Conservation (phyloP, 2,888 invertebrate genomes). For the Thelaira solivaga region DNA sequence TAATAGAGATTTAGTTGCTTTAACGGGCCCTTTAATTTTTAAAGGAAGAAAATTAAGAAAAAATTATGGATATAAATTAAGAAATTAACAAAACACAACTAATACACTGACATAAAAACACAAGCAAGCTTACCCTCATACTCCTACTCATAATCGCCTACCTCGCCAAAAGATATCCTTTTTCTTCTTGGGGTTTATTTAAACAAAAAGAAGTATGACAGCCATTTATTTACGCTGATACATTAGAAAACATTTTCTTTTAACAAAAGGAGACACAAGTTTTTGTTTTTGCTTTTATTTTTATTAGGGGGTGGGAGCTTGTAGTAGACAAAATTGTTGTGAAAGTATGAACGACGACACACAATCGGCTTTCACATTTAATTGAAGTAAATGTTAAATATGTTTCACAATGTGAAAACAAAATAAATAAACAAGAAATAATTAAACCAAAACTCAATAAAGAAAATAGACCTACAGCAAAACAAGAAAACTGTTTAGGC, state of each 20-base stretch:
- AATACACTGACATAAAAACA: conserved; percentile 29
- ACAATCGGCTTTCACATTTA: conserved; percentile 53
- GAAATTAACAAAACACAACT: background rate
- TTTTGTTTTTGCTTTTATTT: conserved; percentile 10
- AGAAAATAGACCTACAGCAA: conserved; percentile 11
- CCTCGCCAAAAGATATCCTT: conserved; percentile 11
- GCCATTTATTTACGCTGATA: conserved; percentile 33
- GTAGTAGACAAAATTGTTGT: too few relatives aligned
- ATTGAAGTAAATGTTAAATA: conserved; percentile 59
- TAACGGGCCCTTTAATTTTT: too few relatives aligned
- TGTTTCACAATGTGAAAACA: conserved; percentile 59
- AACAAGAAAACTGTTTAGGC: background rate
- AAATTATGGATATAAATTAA: too few relatives aligned
- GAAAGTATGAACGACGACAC: too few relatives aligned
- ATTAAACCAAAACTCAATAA: conserved; percentile 13
- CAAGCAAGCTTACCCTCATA: background rate
- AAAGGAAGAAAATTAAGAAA: too few relatives aligned
- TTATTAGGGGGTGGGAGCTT: too few relatives aligned
- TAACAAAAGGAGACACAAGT: conserved; percentile 8
- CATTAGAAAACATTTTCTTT: conserved; percentile 6
- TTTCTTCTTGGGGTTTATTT: background rate
- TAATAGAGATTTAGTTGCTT: too few relatives aligned
- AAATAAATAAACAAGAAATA: conserved; percentile 18
- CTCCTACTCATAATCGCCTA: background rate
- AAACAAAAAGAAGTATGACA: background rate